phyloP scores from a whole-genome alignment of 2,888 invertebrate species.

The Schizotus pectinicornis region DNA sequence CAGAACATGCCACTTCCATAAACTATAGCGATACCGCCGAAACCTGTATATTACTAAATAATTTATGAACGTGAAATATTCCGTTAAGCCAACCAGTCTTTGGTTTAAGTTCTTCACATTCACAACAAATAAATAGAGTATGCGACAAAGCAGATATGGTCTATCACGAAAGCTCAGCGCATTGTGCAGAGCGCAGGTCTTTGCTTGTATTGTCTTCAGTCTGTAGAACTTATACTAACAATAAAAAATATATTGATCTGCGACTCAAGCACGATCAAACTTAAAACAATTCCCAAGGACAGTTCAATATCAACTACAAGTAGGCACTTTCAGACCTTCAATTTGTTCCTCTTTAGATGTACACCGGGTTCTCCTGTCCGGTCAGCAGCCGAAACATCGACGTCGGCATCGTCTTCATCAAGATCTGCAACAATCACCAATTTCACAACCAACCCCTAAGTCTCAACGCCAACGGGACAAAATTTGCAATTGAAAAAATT shows the following conservation, averaged over 20 bases:
- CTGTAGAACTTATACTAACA: constrained; percentile 56
- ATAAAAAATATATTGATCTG: constrained; percentile 58
- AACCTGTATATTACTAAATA: constrained; percentile 13
- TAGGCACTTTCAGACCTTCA: constrained; percentile 69
- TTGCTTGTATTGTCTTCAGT: constrained; percentile 60
- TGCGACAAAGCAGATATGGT: constrained; percentile 58
- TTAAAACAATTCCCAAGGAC: constrained; percentile 54
- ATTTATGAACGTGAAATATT: constrained; percentile 41
- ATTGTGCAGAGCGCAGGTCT: constrained; percentile 54
- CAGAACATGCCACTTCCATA: constrained; percentile 23
- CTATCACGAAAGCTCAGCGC: constrained; percentile 57
- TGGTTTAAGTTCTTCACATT: constrained; percentile 56
- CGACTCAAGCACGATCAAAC: constrained; percentile 55
- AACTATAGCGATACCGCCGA: constrained; percentile 2
- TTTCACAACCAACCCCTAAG: background rate
- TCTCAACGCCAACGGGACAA: no score
- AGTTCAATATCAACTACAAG: constrained; percentile 59
- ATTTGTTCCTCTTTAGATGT: constrained; percentile 74
- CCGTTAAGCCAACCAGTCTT: constrained; percentile 52
- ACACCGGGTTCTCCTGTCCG: constrained; percentile 99
- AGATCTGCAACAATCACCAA: constrained; percentile 74
- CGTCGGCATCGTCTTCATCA: constrained; percentile 99
- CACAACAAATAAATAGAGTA: constrained; percentile 54
- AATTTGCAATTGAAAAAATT: no score
- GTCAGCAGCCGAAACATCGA: constrained; percentile 99